A percentile compares a stretch with the other conserved stretches of the same genome.
Evolutionary conservation across 2,113 vertebrate genomes (phyloP).

Genomic region (Baryphthengus martii): DNA sequence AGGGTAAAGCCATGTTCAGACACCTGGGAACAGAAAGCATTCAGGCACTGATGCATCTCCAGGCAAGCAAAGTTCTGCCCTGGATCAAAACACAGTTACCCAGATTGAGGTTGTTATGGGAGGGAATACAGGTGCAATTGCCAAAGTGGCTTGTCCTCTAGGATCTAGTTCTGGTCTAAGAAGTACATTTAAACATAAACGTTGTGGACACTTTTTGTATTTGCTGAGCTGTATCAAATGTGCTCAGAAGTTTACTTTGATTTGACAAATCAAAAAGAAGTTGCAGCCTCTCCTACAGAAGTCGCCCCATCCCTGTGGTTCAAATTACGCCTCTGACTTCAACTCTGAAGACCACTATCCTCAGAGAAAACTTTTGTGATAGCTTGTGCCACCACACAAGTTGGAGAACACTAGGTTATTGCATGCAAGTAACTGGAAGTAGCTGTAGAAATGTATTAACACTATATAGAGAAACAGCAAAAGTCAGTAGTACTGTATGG

Average conservation of each 20-base stretch:
- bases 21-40: background rate
- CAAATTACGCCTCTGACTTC: background rate
- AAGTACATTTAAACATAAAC: background rate
- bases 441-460: background rate
- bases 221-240: background rate
- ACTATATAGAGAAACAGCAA: background rate
- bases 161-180: background rate
- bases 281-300: background rate
- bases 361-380: background rate
- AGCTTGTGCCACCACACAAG: background rate
- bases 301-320: background rate
- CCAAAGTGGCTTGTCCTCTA: background rate
- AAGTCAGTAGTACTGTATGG: background rate
- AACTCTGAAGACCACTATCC: background rate
- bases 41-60: background rate
- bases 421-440: background rate
- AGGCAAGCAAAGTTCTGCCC: background rate
- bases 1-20: background rate
- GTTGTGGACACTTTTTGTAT: background rate
- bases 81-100: background rate
- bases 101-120: background rate
- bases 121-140: background rate
- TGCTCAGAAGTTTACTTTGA: background rate
- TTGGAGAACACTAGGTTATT: background rate
- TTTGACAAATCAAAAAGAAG: background rate